Base-by-base conservation (phyloP, 1,140 invertebrate species). In the Eurosta solidaginis region DNA sequence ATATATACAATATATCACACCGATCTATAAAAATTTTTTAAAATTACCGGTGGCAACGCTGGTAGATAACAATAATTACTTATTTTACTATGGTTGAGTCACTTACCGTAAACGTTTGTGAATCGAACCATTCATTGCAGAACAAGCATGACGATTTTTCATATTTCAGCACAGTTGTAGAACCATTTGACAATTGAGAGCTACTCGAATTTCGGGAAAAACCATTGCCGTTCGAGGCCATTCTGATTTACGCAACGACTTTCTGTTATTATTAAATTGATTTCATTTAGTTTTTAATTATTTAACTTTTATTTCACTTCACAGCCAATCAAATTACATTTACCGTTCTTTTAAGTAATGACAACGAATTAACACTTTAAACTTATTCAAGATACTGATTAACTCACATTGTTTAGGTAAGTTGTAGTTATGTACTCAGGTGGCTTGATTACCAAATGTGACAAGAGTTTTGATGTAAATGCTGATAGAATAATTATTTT, bases 81-180 rank as follows among this genome's bases (percentile, higher is more conserved):
- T 45, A 45, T 45, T 45, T 45, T 45, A 9, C 17, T 45, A 9
- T 45, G 7, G 7, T 9, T 9, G 44, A 9, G 44, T 17, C 52
- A 74, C 76, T 79, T 77, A 91, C 90, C 88, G 90, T 90, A 59
- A 91, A 83, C 20, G 89, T 89, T 49, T 89, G 89, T 73, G 90
- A 88, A 45, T 92, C 90, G 63, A 92, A 89, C 80, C 89, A 84
- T 33, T 92, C 91, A 76, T 90, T 91, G 83, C 92, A 92, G 79
- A 92, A 92, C 76, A 92, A 91, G 79, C 91, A 92, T 7, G 90
- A 83, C 17, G 89, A 89, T 76, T 88, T 88, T 76, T 88, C 83
- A 77, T 88, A 88, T 73, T 86, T 86, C 42, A 86, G 52, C 40
- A 86, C 83, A 14, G 85, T 86, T 14, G 83, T 86, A 5, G 85